These are phyloP conservation scores for Halcyon smyrnensis DNA, from an alignment of 2,797 vertebrate species.

Conservation along the genomic window DNA sequence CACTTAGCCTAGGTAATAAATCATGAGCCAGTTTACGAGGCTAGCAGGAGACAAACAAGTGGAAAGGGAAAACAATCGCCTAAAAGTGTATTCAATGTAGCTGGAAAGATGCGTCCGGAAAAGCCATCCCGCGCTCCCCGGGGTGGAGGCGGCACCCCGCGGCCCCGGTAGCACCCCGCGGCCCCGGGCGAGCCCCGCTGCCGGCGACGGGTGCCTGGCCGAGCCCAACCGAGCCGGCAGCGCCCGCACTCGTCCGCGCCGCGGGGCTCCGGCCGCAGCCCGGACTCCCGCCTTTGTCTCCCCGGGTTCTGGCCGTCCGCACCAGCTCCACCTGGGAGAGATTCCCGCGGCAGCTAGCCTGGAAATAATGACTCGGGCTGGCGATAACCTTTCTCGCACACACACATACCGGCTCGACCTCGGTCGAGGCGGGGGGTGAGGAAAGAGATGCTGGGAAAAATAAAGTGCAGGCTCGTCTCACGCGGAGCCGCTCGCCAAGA, in stretches of 20 bases:
- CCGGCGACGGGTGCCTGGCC: background rate
- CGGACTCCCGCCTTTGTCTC: background rate
- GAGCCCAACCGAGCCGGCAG: background rate
- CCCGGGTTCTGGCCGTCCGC: background rate
- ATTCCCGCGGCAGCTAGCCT: slow-evolving; percentile 14
- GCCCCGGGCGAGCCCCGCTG: background rate
- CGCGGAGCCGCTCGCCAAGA: background rate
- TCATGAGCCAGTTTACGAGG: slow-evolving; percentile 83
- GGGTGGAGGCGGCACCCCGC: background rate
- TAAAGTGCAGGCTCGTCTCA: background rate
- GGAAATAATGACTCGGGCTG: slow-evolving; percentile 39
- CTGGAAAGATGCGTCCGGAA: slow-evolving; percentile 47
- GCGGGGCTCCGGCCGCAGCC: background rate
- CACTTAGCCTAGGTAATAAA: slow-evolving; percentile 85
- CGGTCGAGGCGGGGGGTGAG: background rate
- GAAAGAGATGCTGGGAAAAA: background rate
- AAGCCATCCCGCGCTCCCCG: background rate
- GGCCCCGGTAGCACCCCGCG: background rate
- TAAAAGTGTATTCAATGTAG: slow-evolving; percentile 58
- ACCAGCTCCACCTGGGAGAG: slow-evolving; percentile 20
- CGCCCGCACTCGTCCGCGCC: background rate
- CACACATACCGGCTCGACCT: background rate
- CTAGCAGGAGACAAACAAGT: slow-evolving; percentile 82
- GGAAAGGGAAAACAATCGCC: slow-evolving; percentile 77
- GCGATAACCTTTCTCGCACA: background rate